phyloP scores from a whole-genome alignment of 2,797 vertebrate genomes.

The Lepus townsendii region DNA sequence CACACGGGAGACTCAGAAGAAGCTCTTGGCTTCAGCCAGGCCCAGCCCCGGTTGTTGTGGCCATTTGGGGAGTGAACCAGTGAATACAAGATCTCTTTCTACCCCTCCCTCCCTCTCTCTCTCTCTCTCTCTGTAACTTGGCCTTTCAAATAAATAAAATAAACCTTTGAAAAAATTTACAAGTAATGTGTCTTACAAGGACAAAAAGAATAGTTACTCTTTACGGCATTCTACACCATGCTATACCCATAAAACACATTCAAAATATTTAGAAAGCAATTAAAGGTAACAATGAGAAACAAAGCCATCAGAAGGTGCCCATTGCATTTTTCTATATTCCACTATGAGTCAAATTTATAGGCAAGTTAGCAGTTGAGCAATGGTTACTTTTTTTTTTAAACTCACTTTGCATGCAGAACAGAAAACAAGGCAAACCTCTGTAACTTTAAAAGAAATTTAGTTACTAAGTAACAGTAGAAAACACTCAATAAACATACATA shows the following conservation, averaged over 20 bases:
- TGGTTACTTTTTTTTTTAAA: not conserved
- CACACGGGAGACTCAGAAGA: no score
- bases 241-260: conserved; percentile 11
- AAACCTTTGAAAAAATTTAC: not conserved
- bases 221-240: not conserved
- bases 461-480: conserved; percentile 78
- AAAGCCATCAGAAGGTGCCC: not conserved
- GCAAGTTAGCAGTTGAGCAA: not conserved
- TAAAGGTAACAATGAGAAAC: not conserved
- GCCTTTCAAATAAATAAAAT: no score
- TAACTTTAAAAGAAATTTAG: not conserved
- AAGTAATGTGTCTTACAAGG: not conserved
- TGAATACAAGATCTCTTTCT: no score
- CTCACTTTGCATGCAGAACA: not conserved
- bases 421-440: conserved; percentile 31
- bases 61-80: no score
- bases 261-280: conserved; percentile 51
- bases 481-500: conserved; percentile 86
- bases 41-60: no score
- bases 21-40: no score
- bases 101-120: no score
- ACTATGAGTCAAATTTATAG: not conserved
- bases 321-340: not conserved
- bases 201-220: conserved; percentile 16
- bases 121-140: no score